Evolutionary conservation across 2,113 vertebrate genomes (phyloP), one percentile per base, ranked within the genome.

Genomic region (Raphicerus campestris): DNA sequence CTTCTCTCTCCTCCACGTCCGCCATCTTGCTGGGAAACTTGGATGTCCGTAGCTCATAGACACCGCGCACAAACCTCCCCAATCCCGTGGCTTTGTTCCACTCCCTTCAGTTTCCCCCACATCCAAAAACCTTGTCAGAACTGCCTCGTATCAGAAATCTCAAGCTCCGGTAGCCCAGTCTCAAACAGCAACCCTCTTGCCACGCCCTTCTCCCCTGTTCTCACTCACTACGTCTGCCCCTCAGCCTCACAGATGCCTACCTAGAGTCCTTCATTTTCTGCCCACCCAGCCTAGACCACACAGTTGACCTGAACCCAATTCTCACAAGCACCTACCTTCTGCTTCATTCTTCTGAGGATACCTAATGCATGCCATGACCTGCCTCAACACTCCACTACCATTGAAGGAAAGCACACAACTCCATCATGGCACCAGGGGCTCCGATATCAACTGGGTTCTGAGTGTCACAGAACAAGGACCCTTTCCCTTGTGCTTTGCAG

Each of bases 381-480:
- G 3, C 42, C 13, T 81, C 53, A 4, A 16, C 22, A 66, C 16
- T 77, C 49, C 55, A 15, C 26, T 15, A 11, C 61, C 7, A 0
- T 16, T 87, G 53, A 87, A n/a, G 39, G n/a, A 32, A 81, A 94
- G 55, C 84, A 39, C 53, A n/a, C 26, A 10, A 13, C 9, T 35
- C 78, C 10, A 6, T 51, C 32, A 5, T 0, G 8, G 47, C 20
- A 7, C 87, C 20, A 16, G 4, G 5, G 30, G 20, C 20, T 49
- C 49, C 63, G 35, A 7, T 22, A 19, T 32, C 61, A 53, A 1
- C 42, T 22, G 53, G 30, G 26, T 6, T 51, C 16, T 16, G 42
- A 24, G 42, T 0, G 8, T 49, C 39, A 1, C n/a, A 19, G 3
- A 49, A 13, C 3, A 5, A 28, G 22, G 51, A 51, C 6, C 17